Percentiles rank a stretch among this genome's conserved stretches.
phyloP scores from a whole-genome alignment of 2,888 invertebrate species.

The Kuschelorhynchus macadamiae region DNA sequence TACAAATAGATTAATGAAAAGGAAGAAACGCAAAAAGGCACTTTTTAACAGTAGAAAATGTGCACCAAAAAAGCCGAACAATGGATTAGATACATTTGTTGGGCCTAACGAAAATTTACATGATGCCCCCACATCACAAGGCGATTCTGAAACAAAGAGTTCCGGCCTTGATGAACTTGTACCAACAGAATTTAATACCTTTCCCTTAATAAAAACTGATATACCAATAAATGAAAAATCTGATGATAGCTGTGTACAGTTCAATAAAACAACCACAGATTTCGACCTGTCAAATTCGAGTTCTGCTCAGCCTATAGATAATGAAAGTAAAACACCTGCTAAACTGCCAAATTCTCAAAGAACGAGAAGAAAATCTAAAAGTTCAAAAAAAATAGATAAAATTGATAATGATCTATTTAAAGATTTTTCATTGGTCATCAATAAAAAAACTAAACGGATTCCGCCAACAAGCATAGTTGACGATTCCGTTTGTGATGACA shows the following conservation, averaged over 20 bases:
- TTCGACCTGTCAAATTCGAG: too few species aligned
- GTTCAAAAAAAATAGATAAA: slow-evolving; percentile 56
- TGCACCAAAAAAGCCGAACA: neutral
- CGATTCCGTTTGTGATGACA: slow-evolving; percentile 47
- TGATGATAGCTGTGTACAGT: too few species aligned
- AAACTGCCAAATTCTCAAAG: slow-evolving; percentile 46
- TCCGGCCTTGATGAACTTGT: too few species aligned
- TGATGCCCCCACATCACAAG: neutral
- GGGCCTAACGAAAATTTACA: neutral
- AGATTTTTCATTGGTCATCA: slow-evolving; percentile 58
- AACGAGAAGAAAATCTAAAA: slow-evolving; percentile 57
- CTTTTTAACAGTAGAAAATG: neutral
- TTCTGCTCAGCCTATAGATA: neutral
- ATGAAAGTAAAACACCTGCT: neutral
- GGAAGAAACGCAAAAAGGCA: slow-evolving; percentile 12
- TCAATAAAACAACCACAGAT: too few species aligned
- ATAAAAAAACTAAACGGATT: slow-evolving; percentile 55
- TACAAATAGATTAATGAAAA: neutral
- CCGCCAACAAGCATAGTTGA: slow-evolving; percentile 51
- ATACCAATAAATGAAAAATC: too few species aligned
- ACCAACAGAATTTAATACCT: too few species aligned
- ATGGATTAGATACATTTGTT: neutral
- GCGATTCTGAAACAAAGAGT: neutral
- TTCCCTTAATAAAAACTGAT: too few species aligned
- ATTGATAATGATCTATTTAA: slow-evolving; percentile 56